Evolutionary conservation across 2,888 invertebrate genomes (phyloP).

Genomic region (Phrixothrix hirtus): DNA sequence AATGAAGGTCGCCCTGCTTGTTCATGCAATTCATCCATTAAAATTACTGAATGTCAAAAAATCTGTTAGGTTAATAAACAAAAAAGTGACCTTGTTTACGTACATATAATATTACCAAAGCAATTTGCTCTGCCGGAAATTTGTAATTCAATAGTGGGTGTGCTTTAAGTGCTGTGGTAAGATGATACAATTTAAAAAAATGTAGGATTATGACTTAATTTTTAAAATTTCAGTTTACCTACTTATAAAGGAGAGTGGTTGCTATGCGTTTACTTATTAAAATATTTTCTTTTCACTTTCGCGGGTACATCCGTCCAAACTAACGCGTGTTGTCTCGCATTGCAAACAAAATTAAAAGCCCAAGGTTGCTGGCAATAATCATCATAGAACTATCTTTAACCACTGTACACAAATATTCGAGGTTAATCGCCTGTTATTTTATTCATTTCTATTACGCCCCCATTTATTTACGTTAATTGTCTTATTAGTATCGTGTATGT

Average conservation of each 20-base stretch:
- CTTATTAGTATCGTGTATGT: no score
- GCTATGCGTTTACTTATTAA: no score
- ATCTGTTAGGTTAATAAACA: neutral
- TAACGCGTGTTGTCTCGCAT: no score
- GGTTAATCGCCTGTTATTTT: no score
- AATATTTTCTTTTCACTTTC: no score
- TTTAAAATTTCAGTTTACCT: constrained; percentile 1
- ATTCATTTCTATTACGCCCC: no score
- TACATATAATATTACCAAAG: constrained; percentile 11
- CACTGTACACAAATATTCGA: no score
- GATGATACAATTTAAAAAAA: constrained; percentile 10
- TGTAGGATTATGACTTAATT: constrained; percentile 3
- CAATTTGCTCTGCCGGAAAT: constrained; percentile 22
- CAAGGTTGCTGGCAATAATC: no score
- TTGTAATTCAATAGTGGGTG: constrained; percentile 15
- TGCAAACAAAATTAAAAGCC: no score
- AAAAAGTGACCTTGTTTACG: constrained; percentile 13
- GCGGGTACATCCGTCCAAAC: no score
- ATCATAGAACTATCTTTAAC: no score
- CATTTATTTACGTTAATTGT: no score
- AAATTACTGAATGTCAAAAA: neutral
- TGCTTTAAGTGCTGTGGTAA: constrained; percentile 13
- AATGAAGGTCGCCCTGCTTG: neutral
- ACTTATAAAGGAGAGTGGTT: neutral
- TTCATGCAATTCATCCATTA: neutral